Evolutionary conservation across 2,113 vertebrate species (phyloP), one percentile per base, ranked within the genome.

Genomic region (Canis aureus): DNA sequence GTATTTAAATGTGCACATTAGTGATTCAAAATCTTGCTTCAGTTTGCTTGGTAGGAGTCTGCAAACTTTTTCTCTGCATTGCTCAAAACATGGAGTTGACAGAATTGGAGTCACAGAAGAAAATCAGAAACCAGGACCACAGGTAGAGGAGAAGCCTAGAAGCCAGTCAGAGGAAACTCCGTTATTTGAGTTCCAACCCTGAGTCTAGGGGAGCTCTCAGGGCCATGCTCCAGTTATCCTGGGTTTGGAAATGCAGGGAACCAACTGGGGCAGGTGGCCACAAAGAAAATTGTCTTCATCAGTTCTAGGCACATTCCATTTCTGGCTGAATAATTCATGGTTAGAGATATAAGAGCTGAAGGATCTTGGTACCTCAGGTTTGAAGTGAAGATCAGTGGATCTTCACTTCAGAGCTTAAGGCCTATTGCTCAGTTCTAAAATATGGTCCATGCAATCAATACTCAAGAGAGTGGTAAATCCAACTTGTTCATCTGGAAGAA

Each of bases 21-120:
- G 43, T 88, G 25, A 94, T 57, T 66, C 57, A 62, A 84, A 93
- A 96, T 7, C 1, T 60, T 94, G 90, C 17, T 94, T 94, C 16
- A 66, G 83, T 90, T 97, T 94, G 27, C 66, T 96, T 35, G 19
- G 51, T 55, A 53, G 43, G 60, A 66, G 20, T 60, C 71, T 92
- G 59, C 0, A 71, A 95, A 73, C 19, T 64, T 91, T 79, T 82
- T 78, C 43, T n/a, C 38, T 38, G 32, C 23, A 51, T 83, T 81
- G 84, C 32, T 67, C 55, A 35, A 74, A 97, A 91, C 19, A 38
- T 22, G 62, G 71, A 89, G 29, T 22, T 78, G 62, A 83, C 81
- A 62, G 86, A 90, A 66, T 78, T 12, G 57, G 83, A 62, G 60
- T 66, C 80, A 62, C 27, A 66, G 53, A 43, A 92, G 32, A 71